Percentiles rank a stretch among this genome's conserved stretches.
phyloP scores from a whole-genome alignment of 2,113 vertebrate species.

The Halcyon senegalensis region DNA sequence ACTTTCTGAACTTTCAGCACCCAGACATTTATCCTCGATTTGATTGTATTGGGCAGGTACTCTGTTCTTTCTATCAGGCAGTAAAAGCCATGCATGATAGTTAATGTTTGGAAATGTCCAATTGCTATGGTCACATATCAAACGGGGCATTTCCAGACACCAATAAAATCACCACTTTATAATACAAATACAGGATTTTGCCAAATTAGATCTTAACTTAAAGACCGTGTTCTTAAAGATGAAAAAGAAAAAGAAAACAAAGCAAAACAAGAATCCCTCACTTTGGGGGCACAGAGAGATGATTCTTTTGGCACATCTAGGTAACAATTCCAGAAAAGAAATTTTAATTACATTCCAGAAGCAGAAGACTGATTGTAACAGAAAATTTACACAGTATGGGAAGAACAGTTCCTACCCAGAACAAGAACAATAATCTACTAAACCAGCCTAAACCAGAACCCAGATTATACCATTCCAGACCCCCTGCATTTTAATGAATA shows the following conservation, averaged over 20 bases:
- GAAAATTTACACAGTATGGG: neutral
- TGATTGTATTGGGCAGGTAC: neutral
- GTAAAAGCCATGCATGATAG: neutral
- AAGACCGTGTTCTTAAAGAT: neutral
- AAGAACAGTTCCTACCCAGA: neutral
- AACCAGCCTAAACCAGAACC: neutral
- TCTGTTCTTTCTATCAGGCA: neutral
- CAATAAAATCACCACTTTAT: neutral
- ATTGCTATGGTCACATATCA: neutral
- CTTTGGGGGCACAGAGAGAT: neutral
- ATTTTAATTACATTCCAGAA: conserved; percentile 42
- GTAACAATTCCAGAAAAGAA: conserved; percentile 29
- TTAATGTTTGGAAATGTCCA: neutral
- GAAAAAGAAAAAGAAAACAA: neutral
- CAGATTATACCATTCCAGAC: neutral
- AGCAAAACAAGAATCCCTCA: neutral
- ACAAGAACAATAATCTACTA: neutral
- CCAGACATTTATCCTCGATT: neutral
- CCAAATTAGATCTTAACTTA: neutral
- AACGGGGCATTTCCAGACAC: neutral
- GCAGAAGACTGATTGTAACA: neutral
- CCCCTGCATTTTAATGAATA: neutral
- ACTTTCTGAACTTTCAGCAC: neutral
- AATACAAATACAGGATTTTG: neutral
- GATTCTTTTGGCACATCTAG: neutral